phyloP scores from a whole-genome alignment of 2,797 vertebrate species.

The Myotis daubentonii region DNA sequence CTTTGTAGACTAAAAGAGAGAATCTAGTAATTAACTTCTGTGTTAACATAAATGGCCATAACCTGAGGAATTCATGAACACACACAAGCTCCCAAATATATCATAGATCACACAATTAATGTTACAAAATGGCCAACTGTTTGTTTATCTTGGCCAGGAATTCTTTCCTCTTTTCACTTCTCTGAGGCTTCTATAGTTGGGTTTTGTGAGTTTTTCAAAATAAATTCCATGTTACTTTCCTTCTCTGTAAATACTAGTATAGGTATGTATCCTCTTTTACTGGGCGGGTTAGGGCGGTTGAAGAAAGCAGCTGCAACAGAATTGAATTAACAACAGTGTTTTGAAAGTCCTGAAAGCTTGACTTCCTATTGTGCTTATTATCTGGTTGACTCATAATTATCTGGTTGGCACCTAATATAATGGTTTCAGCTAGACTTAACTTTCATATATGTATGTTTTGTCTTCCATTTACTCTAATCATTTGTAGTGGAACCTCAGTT shows the following conservation, averaged over 20 bases:
- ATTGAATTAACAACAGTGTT: conserved; percentile 26
- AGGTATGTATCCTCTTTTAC: neutral
- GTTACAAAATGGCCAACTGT: conserved; percentile 47
- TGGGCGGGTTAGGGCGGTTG: neutral
- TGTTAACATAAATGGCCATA: conserved; percentile 57
- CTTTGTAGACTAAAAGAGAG: conserved; percentile 42
- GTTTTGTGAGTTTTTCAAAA: conserved; percentile 46
- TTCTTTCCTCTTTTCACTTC: conserved; percentile 32
- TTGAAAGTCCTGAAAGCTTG: conserved; percentile 25
- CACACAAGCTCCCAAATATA: conserved; percentile 49
- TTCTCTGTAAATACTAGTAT: neutral
- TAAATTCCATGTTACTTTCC: conserved; percentile 22
- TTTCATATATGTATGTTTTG: neutral
- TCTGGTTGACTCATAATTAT: conserved; percentile 32
- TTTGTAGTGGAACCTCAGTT: neutral
- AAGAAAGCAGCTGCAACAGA: conserved; percentile 35
- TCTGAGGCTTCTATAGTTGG: conserved; percentile 23
- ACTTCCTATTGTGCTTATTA: conserved; percentile 4
- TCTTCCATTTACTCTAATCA: neutral
- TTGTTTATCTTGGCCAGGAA: conserved; percentile 65
- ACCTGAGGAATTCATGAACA: conserved; percentile 52
- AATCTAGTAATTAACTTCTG: conserved; percentile 54
- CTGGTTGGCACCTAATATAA: conserved; percentile 23
- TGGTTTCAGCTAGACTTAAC: neutral
- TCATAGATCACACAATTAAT: conserved; percentile 61